phyloP scores from a whole-genome alignment of 1,140 invertebrate genomes.

The Aphelinus certus region DNA sequence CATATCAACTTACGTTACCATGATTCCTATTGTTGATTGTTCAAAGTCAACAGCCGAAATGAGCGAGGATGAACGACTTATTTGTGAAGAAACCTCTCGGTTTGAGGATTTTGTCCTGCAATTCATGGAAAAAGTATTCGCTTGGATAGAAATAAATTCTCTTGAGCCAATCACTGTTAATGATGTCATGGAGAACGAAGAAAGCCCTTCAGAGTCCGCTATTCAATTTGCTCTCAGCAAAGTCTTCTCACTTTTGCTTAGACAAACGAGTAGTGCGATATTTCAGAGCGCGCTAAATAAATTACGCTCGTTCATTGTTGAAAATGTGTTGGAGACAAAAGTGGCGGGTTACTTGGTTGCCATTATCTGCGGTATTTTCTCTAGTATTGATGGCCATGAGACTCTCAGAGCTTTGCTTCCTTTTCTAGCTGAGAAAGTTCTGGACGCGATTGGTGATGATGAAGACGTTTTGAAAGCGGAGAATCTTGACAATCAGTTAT shows the following conservation, averaged over 20 bases:
- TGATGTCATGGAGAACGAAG: slow-evolving; percentile 55
- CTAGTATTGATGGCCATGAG: slow-evolving; percentile 72
- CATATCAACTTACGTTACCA: slow-evolving; percentile 77
- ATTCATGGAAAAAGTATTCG: slow-evolving; percentile 82
- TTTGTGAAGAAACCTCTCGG: slow-evolving; percentile 82
- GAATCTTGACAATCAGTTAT: slow-evolving; percentile 79
- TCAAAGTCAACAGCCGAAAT: slow-evolving; percentile 76
- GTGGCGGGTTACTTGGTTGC: slow-evolving; percentile 83
- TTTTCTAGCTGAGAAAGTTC: slow-evolving; percentile 71
- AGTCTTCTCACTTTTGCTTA: slow-evolving; percentile 51
- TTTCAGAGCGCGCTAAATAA: slow-evolving; percentile 79
- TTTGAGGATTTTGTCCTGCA: slow-evolving; percentile 91
- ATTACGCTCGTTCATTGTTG: slow-evolving; percentile 77
- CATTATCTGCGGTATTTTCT: slow-evolving; percentile 71
- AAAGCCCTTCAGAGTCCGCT: slow-evolving; percentile 77
- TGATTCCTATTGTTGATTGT: slow-evolving; percentile 86
- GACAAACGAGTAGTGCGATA: slow-evolving; percentile 63
- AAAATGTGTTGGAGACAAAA: slow-evolving; percentile 81
- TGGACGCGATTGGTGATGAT: slow-evolving; percentile 66
- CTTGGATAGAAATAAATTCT: slow-evolving; percentile 78
- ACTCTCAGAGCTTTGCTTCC: slow-evolving; percentile 79
- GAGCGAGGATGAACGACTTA: slow-evolving; percentile 76
- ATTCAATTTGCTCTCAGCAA: slow-evolving; percentile 74
- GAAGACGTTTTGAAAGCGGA: slow-evolving; percentile 71
- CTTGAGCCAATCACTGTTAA: slow-evolving; percentile 75